A percentile compares a stretch with the other conserved stretches of the same genome.
Conservation (phyloP, 2,113 vertebrate genomes). For the Lonchura striata region DNA sequence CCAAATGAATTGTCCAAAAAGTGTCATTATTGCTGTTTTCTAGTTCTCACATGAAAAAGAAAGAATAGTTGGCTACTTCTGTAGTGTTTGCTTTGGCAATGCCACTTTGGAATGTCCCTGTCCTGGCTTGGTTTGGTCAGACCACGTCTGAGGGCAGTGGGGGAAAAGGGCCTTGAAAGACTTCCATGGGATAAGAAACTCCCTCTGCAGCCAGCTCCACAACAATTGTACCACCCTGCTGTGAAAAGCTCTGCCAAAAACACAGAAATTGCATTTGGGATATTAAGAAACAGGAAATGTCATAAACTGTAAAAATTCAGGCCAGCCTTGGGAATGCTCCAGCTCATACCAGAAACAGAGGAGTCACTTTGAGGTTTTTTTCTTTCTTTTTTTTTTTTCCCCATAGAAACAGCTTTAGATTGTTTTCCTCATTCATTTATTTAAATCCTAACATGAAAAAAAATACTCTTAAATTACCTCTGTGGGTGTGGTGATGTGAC, state of each 20-base stretch:
- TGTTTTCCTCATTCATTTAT: background rate
- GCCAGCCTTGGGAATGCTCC: background rate
- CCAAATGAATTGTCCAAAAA: background rate
- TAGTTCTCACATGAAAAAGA: background rate
- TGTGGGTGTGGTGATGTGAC: background rate
- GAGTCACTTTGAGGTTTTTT: background rate
- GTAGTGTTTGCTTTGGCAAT: background rate
- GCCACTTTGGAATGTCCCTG: background rate
- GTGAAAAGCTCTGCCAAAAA: background rate
- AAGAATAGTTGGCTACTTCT: background rate
- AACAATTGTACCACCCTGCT: background rate
- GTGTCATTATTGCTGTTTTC: background rate
- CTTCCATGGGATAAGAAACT: background rate
- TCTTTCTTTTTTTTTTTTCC: rapidly evolving
- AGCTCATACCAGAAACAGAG: background rate
- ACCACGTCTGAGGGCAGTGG: background rate
- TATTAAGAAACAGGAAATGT: background rate
- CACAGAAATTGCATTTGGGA: background rate
- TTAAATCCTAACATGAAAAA: background rate
- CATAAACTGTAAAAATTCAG: background rate
- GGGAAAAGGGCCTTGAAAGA: background rate
- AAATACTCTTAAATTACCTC: background rate
- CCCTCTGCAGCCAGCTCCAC: background rate
- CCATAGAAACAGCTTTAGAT: background rate
- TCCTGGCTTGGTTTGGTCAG: background rate